Evolutionary conservation across 2,888 invertebrate species (phyloP).

Genomic region (Mycogona germanica): DNA sequence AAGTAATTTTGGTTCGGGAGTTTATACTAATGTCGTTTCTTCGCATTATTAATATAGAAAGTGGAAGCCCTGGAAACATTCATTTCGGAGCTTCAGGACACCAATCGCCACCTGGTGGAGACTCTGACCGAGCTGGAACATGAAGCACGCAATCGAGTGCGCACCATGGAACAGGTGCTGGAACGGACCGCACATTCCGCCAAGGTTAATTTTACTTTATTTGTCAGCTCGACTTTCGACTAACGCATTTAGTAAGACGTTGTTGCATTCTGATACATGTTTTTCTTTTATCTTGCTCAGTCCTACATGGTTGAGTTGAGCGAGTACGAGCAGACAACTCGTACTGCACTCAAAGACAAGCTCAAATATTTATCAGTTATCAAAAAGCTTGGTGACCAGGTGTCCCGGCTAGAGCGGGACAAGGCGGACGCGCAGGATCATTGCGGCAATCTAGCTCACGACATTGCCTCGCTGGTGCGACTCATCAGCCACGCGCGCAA

Average conservation of each 20-base stretch:
- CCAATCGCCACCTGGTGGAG: background rate
- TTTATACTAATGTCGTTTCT: background rate
- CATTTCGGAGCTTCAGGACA: conserved; percentile 6
- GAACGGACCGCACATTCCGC: conserved; percentile 7
- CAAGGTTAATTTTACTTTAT: conserved; percentile 3
- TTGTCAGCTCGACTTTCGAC: background rate
- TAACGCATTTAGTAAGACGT: background rate
- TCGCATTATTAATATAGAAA: background rate
- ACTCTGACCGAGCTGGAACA: conserved; percentile 2
- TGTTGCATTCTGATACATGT: background rate
- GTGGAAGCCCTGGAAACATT: conserved; percentile 2
- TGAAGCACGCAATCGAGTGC: conserved; percentile 8
- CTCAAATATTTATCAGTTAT: background rate
- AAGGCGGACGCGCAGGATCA: background rate
- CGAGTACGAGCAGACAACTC: background rate
- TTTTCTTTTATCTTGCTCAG: background rate
- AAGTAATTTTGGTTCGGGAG: too few relatives aligned
- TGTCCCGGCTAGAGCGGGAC: background rate
- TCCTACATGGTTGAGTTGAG: conserved; percentile 9
- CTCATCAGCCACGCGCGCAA: conserved; percentile 13
- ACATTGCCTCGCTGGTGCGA: conserved; percentile 4
- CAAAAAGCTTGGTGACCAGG: conserved; percentile 2
- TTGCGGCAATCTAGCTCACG: conserved; percentile 7
- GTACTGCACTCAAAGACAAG: conserved; percentile 1
- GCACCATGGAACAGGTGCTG: conserved; percentile 6